Evolutionary conservation across 2,888 invertebrate genomes (phyloP), one percentile per base, ranked within the genome.

Genomic region (Sinhomidia bicolor): DNA sequence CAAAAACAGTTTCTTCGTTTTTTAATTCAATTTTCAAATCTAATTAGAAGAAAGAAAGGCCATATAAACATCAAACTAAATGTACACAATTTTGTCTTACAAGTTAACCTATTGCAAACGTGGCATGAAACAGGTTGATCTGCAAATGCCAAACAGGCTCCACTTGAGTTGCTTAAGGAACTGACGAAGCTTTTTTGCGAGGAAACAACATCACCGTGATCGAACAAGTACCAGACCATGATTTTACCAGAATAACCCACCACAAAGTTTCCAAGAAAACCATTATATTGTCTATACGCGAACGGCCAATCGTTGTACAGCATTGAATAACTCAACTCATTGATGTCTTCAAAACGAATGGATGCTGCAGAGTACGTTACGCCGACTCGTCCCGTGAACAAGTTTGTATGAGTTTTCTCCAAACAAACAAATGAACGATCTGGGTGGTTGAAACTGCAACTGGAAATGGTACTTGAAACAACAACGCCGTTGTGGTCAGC

Each of bases 401-500:
- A 23, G 17, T 62, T 78, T 0, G 26, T 12, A 20, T 87, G 82
- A 1, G 51, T 44, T 32, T 29, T 65, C n/a, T 87, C 86, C 32
- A 68, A 54, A 36, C 91, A 91, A 1, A 90, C 76, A 36, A 86
- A 91, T 14, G 79, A 82, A 14, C 91, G 62, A 47, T 91, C 91
- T 6, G 91, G 91, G 79, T 91, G 90, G 54, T 91, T 91, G n/a
- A 91, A 91, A n/a, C 82, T 84, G 79, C 91, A 91, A 0, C 17
- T n/a, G 20, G 62, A 36, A 47, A 89, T 51, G 0, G 17, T 10
- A 12, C 79, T 60, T 0, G 32, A 5, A 1, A 41, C 65, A 10
- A n/a, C n/a, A 36, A 74, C 36, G 0, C 71, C 71, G 12, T 57
- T 4, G n/a, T 36, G 4, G 29, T 41, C 41, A 1, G 5, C 0